Percentiles rank a stretch among this genome's conserved stretches.
These are phyloP conservation scores for Corythoichthys intestinalis DNA, from an alignment of 2,113 vertebrate species.

Conservation along the genomic window DNA sequence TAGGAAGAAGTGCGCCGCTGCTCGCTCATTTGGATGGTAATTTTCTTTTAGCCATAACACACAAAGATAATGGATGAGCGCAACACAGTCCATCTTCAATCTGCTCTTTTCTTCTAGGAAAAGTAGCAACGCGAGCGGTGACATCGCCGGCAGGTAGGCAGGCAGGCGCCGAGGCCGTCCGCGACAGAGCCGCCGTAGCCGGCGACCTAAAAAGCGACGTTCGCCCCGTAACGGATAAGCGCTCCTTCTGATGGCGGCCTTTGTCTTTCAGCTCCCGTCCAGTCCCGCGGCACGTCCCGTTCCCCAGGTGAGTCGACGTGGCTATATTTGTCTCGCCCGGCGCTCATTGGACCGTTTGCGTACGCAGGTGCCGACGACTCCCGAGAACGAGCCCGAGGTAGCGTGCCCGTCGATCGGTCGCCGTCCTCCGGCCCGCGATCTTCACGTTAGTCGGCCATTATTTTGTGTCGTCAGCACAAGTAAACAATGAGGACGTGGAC, in stretches of 20 bases:
- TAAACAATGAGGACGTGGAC: not conserved
- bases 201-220: no score
- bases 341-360: not conserved
- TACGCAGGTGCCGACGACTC: not conserved
- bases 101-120: not conserved
- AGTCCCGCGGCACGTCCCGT: not conserved
- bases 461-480: not conserved
- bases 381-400: not conserved
- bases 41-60: not conserved
- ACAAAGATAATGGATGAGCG: not conserved
- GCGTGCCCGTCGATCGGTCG: not conserved
- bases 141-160: not conserved
- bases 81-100: not conserved
- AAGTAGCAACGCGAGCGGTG: not conserved
- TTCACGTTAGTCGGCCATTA: not conserved
- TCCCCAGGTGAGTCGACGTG: not conserved
- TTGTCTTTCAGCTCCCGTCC: not conserved
- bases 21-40: conserved; percentile 2
- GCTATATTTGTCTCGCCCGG: not conserved
- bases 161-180: no score
- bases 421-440: no score
- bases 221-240: no score
- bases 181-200: no score
- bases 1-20: not conserved
- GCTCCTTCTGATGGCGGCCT: not conserved